phyloP scores from a whole-genome alignment of 2,797 vertebrate species.

The Anomalospiza imberbis region DNA sequence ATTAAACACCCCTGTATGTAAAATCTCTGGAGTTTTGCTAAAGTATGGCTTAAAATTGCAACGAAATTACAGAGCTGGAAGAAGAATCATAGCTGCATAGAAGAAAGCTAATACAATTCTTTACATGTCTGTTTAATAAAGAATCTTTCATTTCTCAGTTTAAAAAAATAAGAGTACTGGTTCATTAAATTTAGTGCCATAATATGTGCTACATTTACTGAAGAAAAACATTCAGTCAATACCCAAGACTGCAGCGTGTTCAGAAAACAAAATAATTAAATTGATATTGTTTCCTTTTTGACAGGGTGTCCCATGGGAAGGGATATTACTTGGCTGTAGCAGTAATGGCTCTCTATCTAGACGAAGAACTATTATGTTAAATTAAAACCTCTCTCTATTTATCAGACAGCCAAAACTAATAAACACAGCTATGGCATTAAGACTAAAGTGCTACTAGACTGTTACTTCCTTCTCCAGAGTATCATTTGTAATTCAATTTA shows the following conservation, averaged over 20 bases:
- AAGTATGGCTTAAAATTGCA: conserved; percentile 11
- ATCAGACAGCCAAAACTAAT: conserved; percentile 35
- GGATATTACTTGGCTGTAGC: background rate
- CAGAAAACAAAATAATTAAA: conserved; percentile 39
- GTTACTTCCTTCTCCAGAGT: conserved; percentile 2
- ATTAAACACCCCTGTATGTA: conserved; percentile 25
- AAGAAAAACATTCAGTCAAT: conserved; percentile 33
- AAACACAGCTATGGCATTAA: background rate
- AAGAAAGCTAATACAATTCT: background rate
- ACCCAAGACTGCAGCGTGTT: background rate
- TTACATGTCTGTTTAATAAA: background rate
- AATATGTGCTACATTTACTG: background rate
- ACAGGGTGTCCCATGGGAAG: background rate
- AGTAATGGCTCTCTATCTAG: conserved; percentile 10
- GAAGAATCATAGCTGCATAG: background rate
- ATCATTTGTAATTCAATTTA: conserved; percentile 39
- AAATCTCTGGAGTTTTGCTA: conserved; percentile 25
- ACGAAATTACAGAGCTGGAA: background rate
- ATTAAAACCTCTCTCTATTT: conserved; percentile 45
- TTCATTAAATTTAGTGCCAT: conserved; percentile 28
- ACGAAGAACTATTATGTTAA: background rate
- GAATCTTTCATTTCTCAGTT: background rate
- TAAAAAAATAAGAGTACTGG: background rate
- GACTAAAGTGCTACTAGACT: conserved; percentile 18
- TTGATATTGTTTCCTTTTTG: conserved; percentile 20